Base-by-base conservation (phyloP, 2,888 invertebrate species). In the Pseudanteris insignis region DNA sequence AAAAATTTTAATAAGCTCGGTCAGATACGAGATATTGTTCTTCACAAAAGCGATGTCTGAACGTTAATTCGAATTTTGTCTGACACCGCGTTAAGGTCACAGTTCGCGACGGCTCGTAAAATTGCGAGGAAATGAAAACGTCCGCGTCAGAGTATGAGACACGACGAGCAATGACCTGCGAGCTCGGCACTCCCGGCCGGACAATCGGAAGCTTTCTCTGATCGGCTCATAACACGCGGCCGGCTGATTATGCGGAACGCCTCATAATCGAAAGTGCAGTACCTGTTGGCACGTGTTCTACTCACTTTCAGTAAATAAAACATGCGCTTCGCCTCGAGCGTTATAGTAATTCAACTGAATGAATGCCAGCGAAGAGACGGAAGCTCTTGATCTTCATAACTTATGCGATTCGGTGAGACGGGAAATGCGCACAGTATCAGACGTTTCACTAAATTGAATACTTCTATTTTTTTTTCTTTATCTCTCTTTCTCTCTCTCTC, bases 131-230 rank as follows among this genome's bases (percentile, higher is more conserved):
- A 57, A 36, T 25, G 36, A 41, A 34, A 41, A 30, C 26, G 14
- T 13, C 18, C 2, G 4, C 15, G 46, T 40, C 33, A 28, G 46
- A 38, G 33, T 32, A 24, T 25, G 25, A 51, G 38, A 38, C 14
- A 33, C 9, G 24, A 41, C 33, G 55, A 21, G 14, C 40, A 29
- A 41, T 40, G 55, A 54, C 46, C 55, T 13, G 7, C 24, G 11
- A 34, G 13, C 41, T 30, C 32, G 13, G 26, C 44, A 29, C 36
- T 41, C 36, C 37, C 29, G 13, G 44, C 21, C 25, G 40, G 36
- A 51, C 53, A 47, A 53, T 60, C 38, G 53, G 48, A 54, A 43
- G 60, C 60, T 60, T 60, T 60, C 60, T 46, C 60, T 54, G 60
- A 48, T 54, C 51, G 13, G 26, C 29, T 30, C 46, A 24, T 43